Conservation (phyloP, 2,888 invertebrate genomes). For the Synergus umbraculus region DNA sequence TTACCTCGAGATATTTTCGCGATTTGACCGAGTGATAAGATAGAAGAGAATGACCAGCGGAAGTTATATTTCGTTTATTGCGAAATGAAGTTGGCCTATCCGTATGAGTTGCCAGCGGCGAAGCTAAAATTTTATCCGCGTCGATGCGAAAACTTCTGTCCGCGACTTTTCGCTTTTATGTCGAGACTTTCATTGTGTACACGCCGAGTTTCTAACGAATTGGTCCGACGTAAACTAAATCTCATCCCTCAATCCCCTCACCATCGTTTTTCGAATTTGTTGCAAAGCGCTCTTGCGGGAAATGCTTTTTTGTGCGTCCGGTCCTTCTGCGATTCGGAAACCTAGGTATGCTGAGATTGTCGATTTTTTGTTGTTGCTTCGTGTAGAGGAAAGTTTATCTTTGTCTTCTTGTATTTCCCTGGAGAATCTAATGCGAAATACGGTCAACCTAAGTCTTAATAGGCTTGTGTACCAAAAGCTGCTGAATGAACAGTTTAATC, state of each 20-base stretch:
- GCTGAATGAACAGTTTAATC: not conserved
- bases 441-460: not conserved
- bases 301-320: slow-evolving; percentile 16
- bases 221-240: slow-evolving; percentile 35
- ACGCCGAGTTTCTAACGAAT: slow-evolving; percentile 40
- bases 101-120: slow-evolving; percentile 15
- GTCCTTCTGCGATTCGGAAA: not conserved
- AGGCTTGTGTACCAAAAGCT: not conserved
- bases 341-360: not conserved
- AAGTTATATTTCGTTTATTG: slow-evolving; percentile 39
- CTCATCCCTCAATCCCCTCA: not conserved
- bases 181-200: slow-evolving; percentile 34
- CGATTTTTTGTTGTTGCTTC: slow-evolving; percentile 4
- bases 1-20: slow-evolving; percentile 53
- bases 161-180: slow-evolving; percentile 32
- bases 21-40: slow-evolving; percentile 20
- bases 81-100: slow-evolving; percentile 36
- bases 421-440: not conserved
- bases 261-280: slow-evolving; percentile 24
- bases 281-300: slow-evolving; percentile 16
- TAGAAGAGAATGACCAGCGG: slow-evolving; percentile 19
- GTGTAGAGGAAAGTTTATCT: not conserved
- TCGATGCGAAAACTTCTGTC: slow-evolving; percentile 38
- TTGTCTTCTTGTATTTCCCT: not conserved
- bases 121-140: slow-evolving; percentile 27